These are phyloP conservation scores for Scolopax rusticola DNA, from an alignment of 2,797 vertebrate genomes.

Conservation along the genomic window DNA sequence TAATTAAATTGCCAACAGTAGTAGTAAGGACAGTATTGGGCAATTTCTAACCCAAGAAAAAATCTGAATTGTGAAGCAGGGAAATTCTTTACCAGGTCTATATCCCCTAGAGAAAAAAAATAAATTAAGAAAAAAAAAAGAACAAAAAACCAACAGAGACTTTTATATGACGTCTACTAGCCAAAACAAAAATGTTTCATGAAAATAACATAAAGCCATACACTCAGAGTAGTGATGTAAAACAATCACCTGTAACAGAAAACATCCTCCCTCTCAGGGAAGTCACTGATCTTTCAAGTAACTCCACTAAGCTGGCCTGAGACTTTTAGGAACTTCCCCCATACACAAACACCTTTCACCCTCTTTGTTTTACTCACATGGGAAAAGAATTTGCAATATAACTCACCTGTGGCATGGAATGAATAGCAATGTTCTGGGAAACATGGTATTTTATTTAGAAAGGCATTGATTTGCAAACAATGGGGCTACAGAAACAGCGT, in stretches of 20 bases:
- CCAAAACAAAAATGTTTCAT: not conserved
- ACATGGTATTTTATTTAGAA: conserved; percentile 2
- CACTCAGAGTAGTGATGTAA: not conserved
- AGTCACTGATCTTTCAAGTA: not conserved
- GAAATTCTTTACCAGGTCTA: not conserved
- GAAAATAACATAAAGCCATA: not conserved
- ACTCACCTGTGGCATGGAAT: conserved; percentile 1
- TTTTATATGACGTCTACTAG: not conserved
- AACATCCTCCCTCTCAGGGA: not conserved
- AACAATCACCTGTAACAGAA: not conserved
- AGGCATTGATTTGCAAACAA: conserved; percentile 22
- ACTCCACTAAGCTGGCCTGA: not conserved
- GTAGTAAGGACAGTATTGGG: no score
- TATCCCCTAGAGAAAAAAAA: not conserved
- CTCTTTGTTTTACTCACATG: not conserved
- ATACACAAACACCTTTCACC: accelerated
- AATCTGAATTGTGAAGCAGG: no score
- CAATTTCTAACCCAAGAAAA: no score
- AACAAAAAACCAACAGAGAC: not conserved
- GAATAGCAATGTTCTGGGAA: conserved; percentile 3
- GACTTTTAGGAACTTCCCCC: not conserved
- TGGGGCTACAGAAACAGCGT: not conserved
- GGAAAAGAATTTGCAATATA: not conserved
- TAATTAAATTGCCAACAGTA: no score
- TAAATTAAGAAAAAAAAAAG: not conserved